phyloP scores from a whole-genome alignment of 2,888 invertebrate genomes.

The Ashinkailepas kermadecensis region DNA sequence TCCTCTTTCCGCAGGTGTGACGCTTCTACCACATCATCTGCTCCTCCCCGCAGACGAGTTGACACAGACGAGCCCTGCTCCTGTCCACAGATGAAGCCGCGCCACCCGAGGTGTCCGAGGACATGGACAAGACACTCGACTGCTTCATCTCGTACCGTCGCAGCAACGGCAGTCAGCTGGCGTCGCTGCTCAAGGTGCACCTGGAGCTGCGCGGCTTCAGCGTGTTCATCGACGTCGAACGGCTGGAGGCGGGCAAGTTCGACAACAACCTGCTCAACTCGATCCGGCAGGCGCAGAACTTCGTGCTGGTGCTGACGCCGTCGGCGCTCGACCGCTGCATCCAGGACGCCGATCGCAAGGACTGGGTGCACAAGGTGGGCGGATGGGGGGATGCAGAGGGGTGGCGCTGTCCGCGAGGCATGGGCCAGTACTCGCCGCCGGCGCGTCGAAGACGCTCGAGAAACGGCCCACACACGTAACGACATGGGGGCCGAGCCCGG shows the following conservation, averaged over 20 bases:
- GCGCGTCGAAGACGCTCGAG: too few species aligned
- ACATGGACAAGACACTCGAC: slow-evolving; percentile 74
- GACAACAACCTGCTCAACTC: slow-evolving; percentile 95
- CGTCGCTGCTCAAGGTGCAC: slow-evolving; percentile 87
- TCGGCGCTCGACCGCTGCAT: slow-evolving; percentile 90
- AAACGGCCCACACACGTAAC: too few species aligned
- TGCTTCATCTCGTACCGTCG: slow-evolving; percentile 97
- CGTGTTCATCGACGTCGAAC: slow-evolving; percentile 96
- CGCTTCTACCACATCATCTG: too few species aligned
- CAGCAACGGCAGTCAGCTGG: slow-evolving; percentile 94
- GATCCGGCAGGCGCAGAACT: slow-evolving; percentile 93
- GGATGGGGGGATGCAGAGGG: neutral
- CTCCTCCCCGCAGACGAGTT: too few species aligned
- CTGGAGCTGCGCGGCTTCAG: slow-evolving; percentile 90
- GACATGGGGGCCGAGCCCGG: too few species aligned
- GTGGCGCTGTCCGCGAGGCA: too few species aligned
- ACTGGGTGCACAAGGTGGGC: slow-evolving; percentile 97
- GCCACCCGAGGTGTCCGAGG: slow-evolving; percentile 29
- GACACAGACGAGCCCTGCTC: too few species aligned
- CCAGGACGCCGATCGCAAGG: slow-evolving; percentile 85
- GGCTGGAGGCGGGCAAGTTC: slow-evolving; percentile 96
- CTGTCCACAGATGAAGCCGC: slow-evolving; percentile 30
- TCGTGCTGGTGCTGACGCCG: slow-evolving; percentile 90
- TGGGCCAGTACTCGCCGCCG: too few species aligned
- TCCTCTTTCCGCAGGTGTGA: too few species aligned